A percentile compares a stretch with the other conserved stretches of the same genome.
phyloP scores from a whole-genome alignment of 1,140 invertebrate species.

The Homarus americanus region DNA sequence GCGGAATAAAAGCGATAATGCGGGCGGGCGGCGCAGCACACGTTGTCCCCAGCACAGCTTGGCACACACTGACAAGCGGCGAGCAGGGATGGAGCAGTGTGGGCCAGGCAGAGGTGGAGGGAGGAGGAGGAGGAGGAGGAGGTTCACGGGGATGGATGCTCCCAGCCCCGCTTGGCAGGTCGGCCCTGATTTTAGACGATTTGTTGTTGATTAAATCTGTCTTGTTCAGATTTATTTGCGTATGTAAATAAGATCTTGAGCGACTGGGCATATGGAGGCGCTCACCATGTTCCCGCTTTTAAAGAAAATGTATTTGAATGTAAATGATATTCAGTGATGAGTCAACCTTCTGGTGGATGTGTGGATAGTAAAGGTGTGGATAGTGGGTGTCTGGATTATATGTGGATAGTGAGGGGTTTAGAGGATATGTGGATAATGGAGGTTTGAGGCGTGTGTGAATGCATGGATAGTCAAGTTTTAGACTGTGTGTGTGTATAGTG shows the following conservation, averaged over 20 bases:
- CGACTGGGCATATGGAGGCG: too few species aligned
- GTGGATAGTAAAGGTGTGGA: too few species aligned
- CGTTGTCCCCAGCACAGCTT: slow-evolving; percentile 29
- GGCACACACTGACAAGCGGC: slow-evolving; percentile 35
- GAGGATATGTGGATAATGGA: too few species aligned
- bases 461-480: too few species aligned
- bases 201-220: not conserved
- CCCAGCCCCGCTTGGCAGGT: not conserved
- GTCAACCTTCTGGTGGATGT: too few species aligned
- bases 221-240: not conserved
- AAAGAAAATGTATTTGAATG: too few species aligned
- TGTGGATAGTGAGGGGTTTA: too few species aligned
- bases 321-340: too few species aligned
- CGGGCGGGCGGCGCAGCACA: slow-evolving; percentile 23
- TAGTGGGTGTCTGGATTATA: too few species aligned
- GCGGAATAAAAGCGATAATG: slow-evolving; percentile 21
- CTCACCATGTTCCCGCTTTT: too few species aligned
- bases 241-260: not conserved
- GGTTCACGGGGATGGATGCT: not conserved
- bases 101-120: not conserved
- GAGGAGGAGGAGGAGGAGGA: not conserved
- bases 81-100: not conserved
- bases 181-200: slow-evolving; percentile 7
- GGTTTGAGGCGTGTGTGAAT: too few species aligned
- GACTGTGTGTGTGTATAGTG: too few species aligned